phyloP scores from a whole-genome alignment of 2,888 invertebrate genomes.

The Sicus ferrugineus region DNA sequence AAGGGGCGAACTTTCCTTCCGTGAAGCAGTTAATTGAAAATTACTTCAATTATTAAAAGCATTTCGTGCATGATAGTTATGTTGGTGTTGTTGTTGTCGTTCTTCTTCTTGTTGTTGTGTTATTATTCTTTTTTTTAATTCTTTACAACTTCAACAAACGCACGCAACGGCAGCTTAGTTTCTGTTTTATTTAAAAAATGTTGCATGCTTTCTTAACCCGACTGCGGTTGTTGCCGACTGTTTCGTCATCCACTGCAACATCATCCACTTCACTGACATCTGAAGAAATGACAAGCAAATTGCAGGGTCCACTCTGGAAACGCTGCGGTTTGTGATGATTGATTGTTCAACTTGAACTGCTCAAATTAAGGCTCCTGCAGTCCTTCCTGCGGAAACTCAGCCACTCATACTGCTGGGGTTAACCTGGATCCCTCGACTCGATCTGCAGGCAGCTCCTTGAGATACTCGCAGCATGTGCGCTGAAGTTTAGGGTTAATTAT shows the following conservation, averaged over 20 bases:
- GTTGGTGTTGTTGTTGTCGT: background rate
- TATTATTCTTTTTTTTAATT: background rate
- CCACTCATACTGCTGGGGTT: background rate
- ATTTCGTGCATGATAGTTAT: background rate
- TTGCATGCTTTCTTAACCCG: background rate
- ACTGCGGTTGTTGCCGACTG: background rate
- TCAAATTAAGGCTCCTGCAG: conserved; percentile 24
- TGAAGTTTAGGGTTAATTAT: background rate
- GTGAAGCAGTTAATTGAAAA: background rate
- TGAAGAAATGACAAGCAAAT: conserved; percentile 33
- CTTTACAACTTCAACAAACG: background rate
- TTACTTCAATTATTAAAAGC: background rate
- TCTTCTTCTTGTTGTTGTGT: background rate
- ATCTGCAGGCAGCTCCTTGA: background rate
- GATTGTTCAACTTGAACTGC: conserved; percentile 39
- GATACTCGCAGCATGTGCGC: background rate
- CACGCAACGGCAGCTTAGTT: background rate
- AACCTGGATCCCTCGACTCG: background rate
- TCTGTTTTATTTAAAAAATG: background rate
- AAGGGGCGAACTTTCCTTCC: background rate
- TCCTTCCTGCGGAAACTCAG: background rate
- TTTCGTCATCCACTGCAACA: background rate
- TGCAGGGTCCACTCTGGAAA: conserved; percentile 26
- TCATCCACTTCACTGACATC: conserved; percentile 2
- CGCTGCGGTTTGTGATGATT: conserved; percentile 35